A percentile compares a stretch with the other conserved stretches of the same genome.
Evolutionary conservation across 2,888 invertebrate genomes (phyloP).

Genomic region (Drosophila mettleri): DNA sequence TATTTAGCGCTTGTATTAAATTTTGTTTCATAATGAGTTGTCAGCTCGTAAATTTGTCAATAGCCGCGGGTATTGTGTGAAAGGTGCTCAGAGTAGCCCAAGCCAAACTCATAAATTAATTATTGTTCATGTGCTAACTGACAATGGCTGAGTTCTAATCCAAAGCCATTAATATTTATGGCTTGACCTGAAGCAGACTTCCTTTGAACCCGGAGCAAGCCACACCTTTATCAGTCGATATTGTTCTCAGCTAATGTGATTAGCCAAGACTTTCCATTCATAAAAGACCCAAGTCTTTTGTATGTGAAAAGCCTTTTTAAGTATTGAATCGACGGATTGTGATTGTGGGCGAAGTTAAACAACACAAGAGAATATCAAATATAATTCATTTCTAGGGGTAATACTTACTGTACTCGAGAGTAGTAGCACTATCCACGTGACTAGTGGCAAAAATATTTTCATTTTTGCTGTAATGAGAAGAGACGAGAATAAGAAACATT

Average conservation of each 20-base stretch:
- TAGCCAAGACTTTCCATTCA: background rate
- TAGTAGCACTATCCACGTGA: slow-evolving; percentile 95
- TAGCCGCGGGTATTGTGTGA: slow-evolving; percentile 34
- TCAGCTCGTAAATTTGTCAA: slow-evolving; percentile 70
- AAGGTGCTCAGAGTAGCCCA: slow-evolving; percentile 31
- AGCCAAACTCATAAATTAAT: slow-evolving; percentile 68
- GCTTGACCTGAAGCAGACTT: slow-evolving; percentile 8
- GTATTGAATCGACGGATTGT: too few species aligned
- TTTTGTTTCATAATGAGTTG: slow-evolving; percentile 71
- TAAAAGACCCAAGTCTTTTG: background rate
- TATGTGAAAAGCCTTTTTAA: slow-evolving; percentile 9
- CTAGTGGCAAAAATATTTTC: slow-evolving; percentile 96
- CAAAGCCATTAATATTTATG: slow-evolving; percentile 43
- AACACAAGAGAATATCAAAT: background rate
- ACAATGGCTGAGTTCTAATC: slow-evolving; percentile 35
- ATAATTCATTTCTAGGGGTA: background rate
- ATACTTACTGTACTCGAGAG: slow-evolving; percentile 92
- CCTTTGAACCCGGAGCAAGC: slow-evolving; percentile 36
- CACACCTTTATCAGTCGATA: slow-evolving; percentile 7
- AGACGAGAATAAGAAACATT: slow-evolving; percentile 70
- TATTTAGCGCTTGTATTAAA: slow-evolving; percentile 45
- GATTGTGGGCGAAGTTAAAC: too few species aligned
- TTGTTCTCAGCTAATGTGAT: slow-evolving; percentile 5
- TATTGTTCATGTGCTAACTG: slow-evolving; percentile 66
- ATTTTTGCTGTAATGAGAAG: slow-evolving; percentile 93